A percentile compares a stretch with the other conserved stretches of the same genome.
Conservation (phyloP, 2,797 vertebrate species). For the Peromyscus melanophrys region DNA sequence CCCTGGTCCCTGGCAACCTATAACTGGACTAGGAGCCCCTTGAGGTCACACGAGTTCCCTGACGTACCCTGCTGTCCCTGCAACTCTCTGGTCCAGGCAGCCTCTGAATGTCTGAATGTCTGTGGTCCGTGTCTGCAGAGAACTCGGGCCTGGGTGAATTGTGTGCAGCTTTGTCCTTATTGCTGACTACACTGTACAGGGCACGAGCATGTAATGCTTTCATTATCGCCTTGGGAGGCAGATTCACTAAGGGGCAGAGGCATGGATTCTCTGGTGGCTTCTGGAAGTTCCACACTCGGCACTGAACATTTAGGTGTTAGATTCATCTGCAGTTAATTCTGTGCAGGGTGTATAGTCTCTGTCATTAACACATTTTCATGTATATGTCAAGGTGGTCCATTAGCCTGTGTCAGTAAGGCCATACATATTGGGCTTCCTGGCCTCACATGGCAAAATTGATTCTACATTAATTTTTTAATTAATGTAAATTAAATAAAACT, state of each 20-base stretch:
- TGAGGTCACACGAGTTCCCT: not conserved
- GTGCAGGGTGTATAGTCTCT: not conserved
- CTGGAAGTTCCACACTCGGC: not conserved
- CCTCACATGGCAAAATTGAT: not conserved
- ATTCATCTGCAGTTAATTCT: not conserved
- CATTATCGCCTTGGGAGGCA: no score
- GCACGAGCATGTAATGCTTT: no score
- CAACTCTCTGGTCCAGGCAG: not conserved
- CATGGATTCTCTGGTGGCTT: no score
- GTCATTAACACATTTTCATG: not conserved
- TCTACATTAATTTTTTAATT: not conserved
- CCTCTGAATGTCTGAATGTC: not conserved
- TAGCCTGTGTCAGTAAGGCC: not conserved
- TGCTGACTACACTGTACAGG: no score
- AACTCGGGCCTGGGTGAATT: not conserved
- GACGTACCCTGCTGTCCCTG: not conserved
- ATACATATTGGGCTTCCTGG: not conserved
- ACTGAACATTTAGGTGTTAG: not conserved
- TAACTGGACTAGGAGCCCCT: not conserved
- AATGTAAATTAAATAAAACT: no score
- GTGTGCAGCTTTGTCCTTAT: no score
- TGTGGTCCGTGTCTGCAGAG: not conserved
- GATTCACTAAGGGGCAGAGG: no score
- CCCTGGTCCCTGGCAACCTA: no score
- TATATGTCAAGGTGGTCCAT: not conserved